A percentile compares a stretch with the other conserved stretches of the same genome.
Conservation (phyloP, 1,140 invertebrate species). For the Ostrea edulis region DNA sequence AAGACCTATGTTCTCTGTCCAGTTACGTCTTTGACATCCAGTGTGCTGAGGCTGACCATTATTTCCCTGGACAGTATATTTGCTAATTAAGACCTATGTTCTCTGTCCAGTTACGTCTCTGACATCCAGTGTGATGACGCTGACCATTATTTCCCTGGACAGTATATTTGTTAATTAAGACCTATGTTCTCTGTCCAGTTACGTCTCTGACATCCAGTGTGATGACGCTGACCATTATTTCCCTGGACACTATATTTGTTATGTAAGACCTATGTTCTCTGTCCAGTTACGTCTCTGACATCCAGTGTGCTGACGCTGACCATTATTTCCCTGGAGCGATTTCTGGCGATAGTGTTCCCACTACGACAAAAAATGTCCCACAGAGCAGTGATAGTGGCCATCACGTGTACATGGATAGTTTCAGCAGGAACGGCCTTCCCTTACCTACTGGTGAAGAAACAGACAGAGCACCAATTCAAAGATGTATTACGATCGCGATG, state of each 20-base stretch:
- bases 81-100: neutral
- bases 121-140: slow-evolving; percentile 80
- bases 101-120: slow-evolving; percentile 77
- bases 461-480: slow-evolving; percentile 61
- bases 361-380: slow-evolving; percentile 67
- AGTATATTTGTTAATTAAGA: too few species aligned
- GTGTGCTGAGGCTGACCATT: too few species aligned
- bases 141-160: slow-evolving; percentile 81
- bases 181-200: slow-evolving; percentile 73
- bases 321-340: slow-evolving; percentile 80
- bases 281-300: slow-evolving; percentile 78
- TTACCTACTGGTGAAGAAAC: slow-evolving; percentile 69
- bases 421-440: slow-evolving; percentile 77
- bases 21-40: too few species aligned
- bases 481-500: slow-evolving; percentile 72
- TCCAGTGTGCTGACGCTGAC: slow-evolving; percentile 80
- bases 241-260: too few species aligned
- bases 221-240: slow-evolving; percentile 80
- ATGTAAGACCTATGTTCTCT: neutral
- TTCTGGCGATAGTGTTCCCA: slow-evolving; percentile 75
- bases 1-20: too few species aligned
- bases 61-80: too few species aligned
- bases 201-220: slow-evolving; percentile 79
- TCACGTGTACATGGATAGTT: slow-evolving; percentile 78
- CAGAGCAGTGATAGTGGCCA: slow-evolving; percentile 67